A percentile compares a stretch with the other conserved stretches of the same genome.
Evolutionary conservation across 2,113 vertebrate species (phyloP).

Genomic region (Aldabrachelys gigantea): DNA sequence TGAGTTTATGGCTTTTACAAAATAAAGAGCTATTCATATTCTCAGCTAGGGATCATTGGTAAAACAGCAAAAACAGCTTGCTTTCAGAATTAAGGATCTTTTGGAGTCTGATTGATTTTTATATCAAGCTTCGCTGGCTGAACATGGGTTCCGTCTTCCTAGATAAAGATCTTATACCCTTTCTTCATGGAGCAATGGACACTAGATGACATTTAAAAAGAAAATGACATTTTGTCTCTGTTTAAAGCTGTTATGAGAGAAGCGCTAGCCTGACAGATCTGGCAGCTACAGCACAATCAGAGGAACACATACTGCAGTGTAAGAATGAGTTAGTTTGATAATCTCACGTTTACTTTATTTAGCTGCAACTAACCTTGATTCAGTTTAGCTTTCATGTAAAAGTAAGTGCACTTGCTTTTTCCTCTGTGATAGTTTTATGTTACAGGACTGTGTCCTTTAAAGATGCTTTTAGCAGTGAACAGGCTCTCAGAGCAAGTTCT

Average conservation of each 20-base stretch:
- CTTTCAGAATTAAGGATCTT: background rate
- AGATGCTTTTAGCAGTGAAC: background rate
- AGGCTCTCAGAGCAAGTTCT: background rate
- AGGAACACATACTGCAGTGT: fast-evolving
- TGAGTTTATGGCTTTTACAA: background rate
- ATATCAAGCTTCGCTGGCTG: background rate
- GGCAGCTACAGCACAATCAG: background rate
- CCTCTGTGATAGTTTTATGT: background rate
- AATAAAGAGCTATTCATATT: background rate
- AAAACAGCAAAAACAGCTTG: background rate
- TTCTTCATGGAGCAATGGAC: background rate
- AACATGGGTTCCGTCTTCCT: background rate
- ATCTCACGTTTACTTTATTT: background rate
- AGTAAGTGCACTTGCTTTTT: background rate
- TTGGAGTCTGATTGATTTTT: conserved; percentile 12
- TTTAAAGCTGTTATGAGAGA: background rate
- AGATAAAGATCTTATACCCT: background rate
- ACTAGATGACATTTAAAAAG: background rate
- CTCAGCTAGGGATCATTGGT: background rate
- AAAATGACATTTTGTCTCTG: conserved; percentile 13
- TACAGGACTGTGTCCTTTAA: no score
- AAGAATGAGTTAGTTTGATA: background rate
- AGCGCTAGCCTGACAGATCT: background rate
- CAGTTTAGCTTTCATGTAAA: background rate
- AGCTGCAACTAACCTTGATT: background rate